Conservation (phyloP, 2,797 vertebrate species). For the Silurus lanzhouensis region DNA sequence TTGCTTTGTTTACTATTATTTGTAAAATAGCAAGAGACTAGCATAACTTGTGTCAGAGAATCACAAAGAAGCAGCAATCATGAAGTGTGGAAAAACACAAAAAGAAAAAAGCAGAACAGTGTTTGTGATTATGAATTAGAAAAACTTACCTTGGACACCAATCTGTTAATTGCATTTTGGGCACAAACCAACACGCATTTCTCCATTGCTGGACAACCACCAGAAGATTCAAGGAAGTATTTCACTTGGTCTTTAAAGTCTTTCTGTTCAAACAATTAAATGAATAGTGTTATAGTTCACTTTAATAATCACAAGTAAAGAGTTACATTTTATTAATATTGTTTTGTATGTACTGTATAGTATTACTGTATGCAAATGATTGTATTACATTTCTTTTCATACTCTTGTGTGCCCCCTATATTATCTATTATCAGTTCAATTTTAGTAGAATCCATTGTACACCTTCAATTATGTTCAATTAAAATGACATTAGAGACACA, state of each 20-base stretch:
- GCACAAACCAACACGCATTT: conserved; percentile 17
- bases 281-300: neutral
- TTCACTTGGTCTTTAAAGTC: neutral
- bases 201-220: conserved; percentile 23
- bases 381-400: neutral
- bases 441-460: neutral
- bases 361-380: neutral
- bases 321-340: neutral
- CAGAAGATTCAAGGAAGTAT: neutral
- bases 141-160: neutral
- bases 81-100: neutral
- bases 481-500: neutral
- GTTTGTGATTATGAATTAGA: neutral
- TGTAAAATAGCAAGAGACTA: neutral
- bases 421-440: neutral
- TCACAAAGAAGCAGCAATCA: neutral
- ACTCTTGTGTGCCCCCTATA: neutral
- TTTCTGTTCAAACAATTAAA: conserved; percentile 8
- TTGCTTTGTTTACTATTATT: neutral
- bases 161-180: conserved; percentile 4
- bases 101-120: neutral
- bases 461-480: neutral
- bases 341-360: neutral
- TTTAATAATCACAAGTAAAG: neutral
- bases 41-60: neutral